Conservation (phyloP, 1,140 invertebrate species). For the Sitobion miscanthi region DNA sequence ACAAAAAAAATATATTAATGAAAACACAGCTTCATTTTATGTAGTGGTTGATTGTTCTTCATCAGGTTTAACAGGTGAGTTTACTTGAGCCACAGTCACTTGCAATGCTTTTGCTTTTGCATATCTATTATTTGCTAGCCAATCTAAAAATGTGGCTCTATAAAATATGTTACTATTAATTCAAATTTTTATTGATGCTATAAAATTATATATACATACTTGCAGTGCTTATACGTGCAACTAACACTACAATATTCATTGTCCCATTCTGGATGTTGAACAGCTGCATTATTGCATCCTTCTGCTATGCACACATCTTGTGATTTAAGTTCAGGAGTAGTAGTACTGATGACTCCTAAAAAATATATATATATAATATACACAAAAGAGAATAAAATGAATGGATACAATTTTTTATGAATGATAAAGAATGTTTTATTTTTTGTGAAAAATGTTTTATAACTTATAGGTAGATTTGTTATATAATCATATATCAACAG, state of each 20-base stretch:
- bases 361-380: background rate
- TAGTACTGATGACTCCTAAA: background rate
- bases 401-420: background rate
- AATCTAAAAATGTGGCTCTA: constrained; percentile 25
- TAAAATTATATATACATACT: background rate
- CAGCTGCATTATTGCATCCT: background rate
- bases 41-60: background rate
- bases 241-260: constrained; percentile 34
- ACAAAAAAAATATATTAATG: background rate
- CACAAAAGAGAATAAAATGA: background rate
- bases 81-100: background rate
- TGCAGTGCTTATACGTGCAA: constrained; percentile 28
- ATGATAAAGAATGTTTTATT: background rate
- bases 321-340: background rate
- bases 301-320: constrained; percentile 23
- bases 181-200: background rate
- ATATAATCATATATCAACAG: background rate
- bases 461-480: too few relatives aligned
- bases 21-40: background rate
- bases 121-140: background rate
- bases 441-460: background rate
- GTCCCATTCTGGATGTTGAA: constrained; percentile 40
- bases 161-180: background rate
- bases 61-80: background rate
- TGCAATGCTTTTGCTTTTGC: background rate